phyloP scores from a whole-genome alignment of 2,113 vertebrate genomes.

The Gymnocephalus cernua region DNA sequence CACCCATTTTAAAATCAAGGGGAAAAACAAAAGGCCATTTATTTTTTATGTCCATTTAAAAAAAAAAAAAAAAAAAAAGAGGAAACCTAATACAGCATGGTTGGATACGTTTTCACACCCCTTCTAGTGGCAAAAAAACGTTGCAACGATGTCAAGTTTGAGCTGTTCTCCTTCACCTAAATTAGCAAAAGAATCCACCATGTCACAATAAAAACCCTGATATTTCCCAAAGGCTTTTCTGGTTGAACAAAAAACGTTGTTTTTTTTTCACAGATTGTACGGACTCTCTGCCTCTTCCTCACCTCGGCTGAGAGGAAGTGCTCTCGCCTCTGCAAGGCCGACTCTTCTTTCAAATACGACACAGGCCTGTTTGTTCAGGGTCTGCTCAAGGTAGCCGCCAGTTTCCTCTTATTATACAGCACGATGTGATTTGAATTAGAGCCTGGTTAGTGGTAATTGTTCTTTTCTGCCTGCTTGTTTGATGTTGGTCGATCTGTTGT shows the following conservation, averaged over 20 bases:
- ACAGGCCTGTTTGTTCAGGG: conserved; percentile 98
- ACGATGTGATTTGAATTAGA: background rate
- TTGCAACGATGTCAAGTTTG: background rate
- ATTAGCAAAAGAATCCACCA: too few species aligned
- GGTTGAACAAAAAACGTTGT: background rate
- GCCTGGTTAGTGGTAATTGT: background rate
- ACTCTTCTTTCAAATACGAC: conserved; percentile 94
- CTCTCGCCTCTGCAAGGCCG: conserved; percentile 91
- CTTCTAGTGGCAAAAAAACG: background rate
- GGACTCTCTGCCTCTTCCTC: conserved; percentile 95
- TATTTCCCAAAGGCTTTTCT: background rate
- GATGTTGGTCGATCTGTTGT: background rate
- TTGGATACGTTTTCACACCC: background rate
- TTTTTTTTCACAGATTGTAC: conserved; percentile 87
- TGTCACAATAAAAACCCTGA: background rate
- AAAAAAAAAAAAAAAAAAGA: too few species aligned
- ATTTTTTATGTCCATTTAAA: background rate
- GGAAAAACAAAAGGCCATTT: background rate
- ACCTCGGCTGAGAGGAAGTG: conserved; percentile 93
- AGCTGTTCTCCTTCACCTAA: background rate
- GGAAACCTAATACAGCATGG: background rate
- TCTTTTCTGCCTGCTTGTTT: conserved; percentile 21
- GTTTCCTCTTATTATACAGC: background rate
- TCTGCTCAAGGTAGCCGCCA: conserved; percentile 91
- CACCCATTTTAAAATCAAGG: background rate